Percentiles rank a stretch among this genome's conserved stretches.
Evolutionary conservation across 2,797 vertebrate genomes (phyloP).

Genomic region (Hoplostethus atlanticus): DNA sequence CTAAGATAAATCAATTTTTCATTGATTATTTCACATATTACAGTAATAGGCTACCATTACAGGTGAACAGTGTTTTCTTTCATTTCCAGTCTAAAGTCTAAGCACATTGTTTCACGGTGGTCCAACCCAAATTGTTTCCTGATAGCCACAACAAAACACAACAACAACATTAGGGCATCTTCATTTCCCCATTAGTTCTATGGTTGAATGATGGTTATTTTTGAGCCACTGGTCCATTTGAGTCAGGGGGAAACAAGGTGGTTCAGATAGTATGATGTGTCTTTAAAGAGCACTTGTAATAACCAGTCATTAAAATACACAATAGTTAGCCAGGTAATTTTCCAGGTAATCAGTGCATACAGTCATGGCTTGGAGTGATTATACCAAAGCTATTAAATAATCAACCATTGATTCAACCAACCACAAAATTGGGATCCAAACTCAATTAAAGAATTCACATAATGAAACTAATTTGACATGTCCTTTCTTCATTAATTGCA

Average conservation of each 20-base stretch:
- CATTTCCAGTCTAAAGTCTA: background rate
- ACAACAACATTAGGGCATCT: too few species aligned
- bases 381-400: conserved; percentile 14
- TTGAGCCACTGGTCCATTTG: background rate
- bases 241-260: background rate
- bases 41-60: conserved; percentile 9
- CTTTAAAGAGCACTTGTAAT: background rate
- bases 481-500: conserved; percentile 50
- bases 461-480: conserved; percentile 53
- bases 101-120: conserved; percentile 1
- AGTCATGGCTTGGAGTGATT: background rate
- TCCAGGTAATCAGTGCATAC: background rate
- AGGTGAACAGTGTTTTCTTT: conserved; percentile 15
- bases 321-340: background rate
- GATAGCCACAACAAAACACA: conserved; percentile 13
- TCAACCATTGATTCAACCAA: conserved; percentile 46
- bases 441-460: conserved; percentile 57
- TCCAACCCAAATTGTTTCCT: conserved; percentile 20
- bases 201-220: background rate
- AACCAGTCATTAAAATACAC: conserved; percentile 18
- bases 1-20: conserved; percentile 12
- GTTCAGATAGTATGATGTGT: background rate
- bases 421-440: conserved; percentile 54
- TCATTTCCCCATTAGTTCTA: conserved; percentile 6
- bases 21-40: conserved; percentile 21